Conservation (phyloP, 2,888 invertebrate species). For the Zaprionus bogoriensis region DNA sequence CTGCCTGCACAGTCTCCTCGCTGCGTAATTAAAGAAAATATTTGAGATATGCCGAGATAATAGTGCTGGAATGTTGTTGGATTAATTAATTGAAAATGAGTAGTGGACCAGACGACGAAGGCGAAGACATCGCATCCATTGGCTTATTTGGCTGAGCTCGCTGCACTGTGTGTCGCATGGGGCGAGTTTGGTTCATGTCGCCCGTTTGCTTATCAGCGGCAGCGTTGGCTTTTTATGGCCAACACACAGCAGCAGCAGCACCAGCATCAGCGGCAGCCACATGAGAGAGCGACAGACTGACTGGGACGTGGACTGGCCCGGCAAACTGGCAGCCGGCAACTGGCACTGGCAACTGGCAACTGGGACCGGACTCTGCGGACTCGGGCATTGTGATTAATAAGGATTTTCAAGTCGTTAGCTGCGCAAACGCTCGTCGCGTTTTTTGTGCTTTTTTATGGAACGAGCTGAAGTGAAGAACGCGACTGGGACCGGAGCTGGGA, state of each 20-base stretch:
- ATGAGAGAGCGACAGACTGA: slow-evolving; percentile 41
- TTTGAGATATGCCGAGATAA: slow-evolving; percentile 78
- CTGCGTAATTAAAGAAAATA: slow-evolving; percentile 78
- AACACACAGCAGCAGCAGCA: slow-evolving; percentile 33
- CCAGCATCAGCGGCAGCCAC: slow-evolving; percentile 34
- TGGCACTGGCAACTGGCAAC: neutral
- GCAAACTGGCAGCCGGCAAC: slow-evolving; percentile 8
- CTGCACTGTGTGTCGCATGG: slow-evolving; percentile 24
- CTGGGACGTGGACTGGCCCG: neutral
- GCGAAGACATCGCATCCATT: slow-evolving; percentile 18
- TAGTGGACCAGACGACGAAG: slow-evolving; percentile 54
- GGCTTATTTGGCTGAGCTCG: slow-evolving; percentile 62
- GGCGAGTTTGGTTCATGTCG: slow-evolving; percentile 56
- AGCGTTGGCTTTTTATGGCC: slow-evolving; percentile 75
- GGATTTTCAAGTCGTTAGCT: slow-evolving; percentile 77
- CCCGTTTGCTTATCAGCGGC: slow-evolving; percentile 72
- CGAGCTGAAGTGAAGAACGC: slow-evolving; percentile 17
- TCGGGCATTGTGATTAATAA: slow-evolving; percentile 72
- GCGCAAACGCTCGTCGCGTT: slow-evolving; percentile 45
- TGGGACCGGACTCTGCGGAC: slow-evolving; percentile 10
- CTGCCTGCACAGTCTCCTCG: slow-evolving; percentile 22
- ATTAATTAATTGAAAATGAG: slow-evolving; percentile 78
- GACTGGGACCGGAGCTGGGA: slow-evolving; percentile 8
- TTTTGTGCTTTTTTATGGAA: slow-evolving; percentile 47
- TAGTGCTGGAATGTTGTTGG: slow-evolving; percentile 78